Evolutionary conservation across 2,888 invertebrate species (phyloP), one percentile per base, ranked within the genome.

Genomic region (Stictocephala bisonia): DNA sequence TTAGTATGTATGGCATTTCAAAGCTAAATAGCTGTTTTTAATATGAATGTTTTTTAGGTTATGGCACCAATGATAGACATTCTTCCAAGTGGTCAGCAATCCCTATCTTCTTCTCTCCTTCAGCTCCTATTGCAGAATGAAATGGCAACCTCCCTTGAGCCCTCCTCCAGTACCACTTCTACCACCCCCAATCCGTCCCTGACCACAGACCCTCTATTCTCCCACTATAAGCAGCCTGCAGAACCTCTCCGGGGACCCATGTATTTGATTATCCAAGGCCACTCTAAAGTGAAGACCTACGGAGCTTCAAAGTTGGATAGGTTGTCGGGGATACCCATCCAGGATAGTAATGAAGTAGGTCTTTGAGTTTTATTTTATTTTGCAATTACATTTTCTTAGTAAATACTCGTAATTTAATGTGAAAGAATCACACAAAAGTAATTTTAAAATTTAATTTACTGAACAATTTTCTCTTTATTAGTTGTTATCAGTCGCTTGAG

Each of bases 251-350:
- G 64, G 67, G 88, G 89, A 0, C 90, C 90, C 0, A 86, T 91
- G 88, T 93, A 93, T 81, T 85, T 93, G 24, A 93, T 94, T 27
- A 93, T 93, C 79, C 93, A 94, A 83, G 93, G 93, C 0, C 93
- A 94, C 82, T 93, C 93, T 0, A 93, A 93, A 85, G 93, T 94
- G 0, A 93, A 93, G 85, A 93, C 92, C 0, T 94, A 94, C 80
- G 90, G 93, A 13, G 76, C 67, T 67, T 75, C 69, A 64, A 86
- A 87, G 72, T 83, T 84, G 74, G 80, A 82, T 35, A 75, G 72
- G 74, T 79, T 84, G 26, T 83, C 84, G 70, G 85, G 86, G 2
- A 85, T 85, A 27, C 84, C 85, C 73, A 81, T 86, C 3, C 85
- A 85, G 74, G 85, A 86, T 77, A 83, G 82, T 6, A 89, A 89